Evolutionary conservation across 2,113 vertebrate species (phyloP).

Genomic region (Montifringilla adamsi): DNA sequence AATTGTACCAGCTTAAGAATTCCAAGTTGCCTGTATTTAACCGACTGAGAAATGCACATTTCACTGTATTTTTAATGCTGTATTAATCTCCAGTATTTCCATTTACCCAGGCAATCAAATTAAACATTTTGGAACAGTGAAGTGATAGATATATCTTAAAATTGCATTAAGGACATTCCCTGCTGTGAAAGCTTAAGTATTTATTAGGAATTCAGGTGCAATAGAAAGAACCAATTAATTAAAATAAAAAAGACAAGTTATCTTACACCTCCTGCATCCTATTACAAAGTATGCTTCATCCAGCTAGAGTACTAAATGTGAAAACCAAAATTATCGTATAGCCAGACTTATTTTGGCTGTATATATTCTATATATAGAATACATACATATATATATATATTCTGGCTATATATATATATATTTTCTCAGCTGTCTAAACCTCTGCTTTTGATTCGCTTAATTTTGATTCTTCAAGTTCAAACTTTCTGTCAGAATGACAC

Average conservation of each 20-base stretch:
- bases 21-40: constrained; percentile 56
- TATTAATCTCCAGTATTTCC: constrained; percentile 46
- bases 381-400: no score
- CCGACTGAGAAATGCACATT: constrained; percentile 7
- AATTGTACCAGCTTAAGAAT: constrained; percentile 51
- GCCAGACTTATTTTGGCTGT: not conserved
- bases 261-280: not conserved
- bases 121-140: constrained; percentile 44
- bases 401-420: no score
- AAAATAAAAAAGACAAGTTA: not conserved
- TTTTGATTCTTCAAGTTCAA: not conserved
- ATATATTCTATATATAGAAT: no score
- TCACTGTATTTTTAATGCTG: constrained; percentile 57
- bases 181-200: not conserved
- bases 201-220: not conserved
- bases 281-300: not conserved
- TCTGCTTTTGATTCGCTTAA: not conserved
- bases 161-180: constrained; percentile 1
- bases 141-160: constrained; percentile 17
- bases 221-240: not conserved
- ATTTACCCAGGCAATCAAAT: constrained; percentile 37
- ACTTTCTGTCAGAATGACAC: not conserved
- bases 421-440: not conserved
- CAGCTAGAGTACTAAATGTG: not conserved
- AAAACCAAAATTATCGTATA: not conserved